These are phyloP conservation scores for Apodemia duryi DNA, from an alignment of 2,888 invertebrate species.

Conservation along the genomic window DNA sequence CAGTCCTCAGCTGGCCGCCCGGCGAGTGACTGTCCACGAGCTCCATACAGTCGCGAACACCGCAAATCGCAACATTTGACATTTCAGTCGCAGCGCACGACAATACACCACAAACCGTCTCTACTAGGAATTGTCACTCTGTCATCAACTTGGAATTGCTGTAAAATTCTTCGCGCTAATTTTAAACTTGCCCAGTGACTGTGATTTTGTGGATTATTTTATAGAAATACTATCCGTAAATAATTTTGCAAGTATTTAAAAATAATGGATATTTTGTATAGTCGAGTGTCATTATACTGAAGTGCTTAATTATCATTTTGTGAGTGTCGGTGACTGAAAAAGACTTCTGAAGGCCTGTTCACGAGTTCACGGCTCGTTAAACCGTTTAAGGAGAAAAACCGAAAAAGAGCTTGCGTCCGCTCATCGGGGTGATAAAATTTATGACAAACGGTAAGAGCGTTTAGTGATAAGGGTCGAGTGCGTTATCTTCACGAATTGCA, in stretches of 20 bases:
- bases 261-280: conserved; percentile 18
- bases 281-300: conserved; percentile 47
- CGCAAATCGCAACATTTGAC: conserved; percentile 53
- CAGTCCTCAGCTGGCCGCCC: conserved; percentile 72
- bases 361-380: conserved; percentile 73
- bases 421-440: conserved; percentile 75
- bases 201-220: conserved; percentile 20
- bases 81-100: conserved; percentile 57
- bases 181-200: conserved; percentile 5
- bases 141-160: conserved; percentile 26
- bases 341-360: conserved; percentile 55
- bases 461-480: conserved; percentile 67
- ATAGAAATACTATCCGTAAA: conserved; percentile 17
- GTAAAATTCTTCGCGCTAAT: conserved; percentile 12
- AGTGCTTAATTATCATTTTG: conserved; percentile 48
- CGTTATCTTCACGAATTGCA: conserved; percentile 49
- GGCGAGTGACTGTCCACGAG: conserved; percentile 57
- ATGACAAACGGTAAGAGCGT: conserved; percentile 74
- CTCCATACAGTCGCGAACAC: conserved; percentile 33
- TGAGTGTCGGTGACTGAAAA: conserved; percentile 66
- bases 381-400: conserved; percentile 54
- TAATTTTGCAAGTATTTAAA: conserved; percentile 10
- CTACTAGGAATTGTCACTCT: conserved; percentile 57
- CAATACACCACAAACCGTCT: conserved; percentile 65
- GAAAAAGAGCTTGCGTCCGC: conserved; percentile 60